Percentiles rank a stretch among this genome's conserved stretches.
Conservation (phyloP, 1,140 invertebrate genomes). For the Rhyzopertha dominica region DNA sequence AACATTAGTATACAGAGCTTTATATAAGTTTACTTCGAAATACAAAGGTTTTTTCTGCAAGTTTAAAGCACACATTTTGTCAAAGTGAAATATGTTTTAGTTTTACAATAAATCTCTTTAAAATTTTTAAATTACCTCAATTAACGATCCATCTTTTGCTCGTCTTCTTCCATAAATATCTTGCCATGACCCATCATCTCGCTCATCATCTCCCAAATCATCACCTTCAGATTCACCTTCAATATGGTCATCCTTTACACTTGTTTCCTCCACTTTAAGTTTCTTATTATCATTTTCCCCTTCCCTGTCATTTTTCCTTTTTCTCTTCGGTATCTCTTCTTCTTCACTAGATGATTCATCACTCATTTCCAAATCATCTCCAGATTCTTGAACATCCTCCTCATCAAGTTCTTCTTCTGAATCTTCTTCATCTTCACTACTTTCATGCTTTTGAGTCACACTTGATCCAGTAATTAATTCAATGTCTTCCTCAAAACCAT, state of each 20-base stretch:
- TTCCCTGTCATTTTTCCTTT: constrained; percentile 13
- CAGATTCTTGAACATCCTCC: constrained; percentile 18
- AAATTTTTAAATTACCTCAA: constrained; percentile 18
- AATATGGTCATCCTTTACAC: background rate
- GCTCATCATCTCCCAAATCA: constrained; percentile 22
- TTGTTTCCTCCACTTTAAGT: background rate
- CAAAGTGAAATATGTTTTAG: too few relatives aligned
- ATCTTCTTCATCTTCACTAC: constrained; percentile 23
- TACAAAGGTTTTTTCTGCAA: too few relatives aligned
- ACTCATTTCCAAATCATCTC: constrained; percentile 17
- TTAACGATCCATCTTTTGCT: constrained; percentile 62
- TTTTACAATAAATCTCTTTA: too few relatives aligned
- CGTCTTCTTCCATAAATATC: constrained; percentile 90
- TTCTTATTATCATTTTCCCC: constrained; percentile 1
- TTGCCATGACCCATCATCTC: constrained; percentile 60
- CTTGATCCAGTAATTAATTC: constrained; percentile 41
- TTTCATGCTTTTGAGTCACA: constrained; percentile 10
- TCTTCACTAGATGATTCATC: constrained; percentile 20
- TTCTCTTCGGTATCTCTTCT: constrained; percentile 11
- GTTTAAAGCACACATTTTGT: too few relatives aligned
- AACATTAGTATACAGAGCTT: too few relatives aligned
- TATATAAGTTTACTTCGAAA: too few relatives aligned
- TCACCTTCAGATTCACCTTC: background rate
- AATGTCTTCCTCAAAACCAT: constrained; percentile 63
- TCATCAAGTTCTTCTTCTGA: constrained; percentile 19